Base-by-base conservation (phyloP, 1,140 invertebrate species). In the Neodiprion fabricii region DNA sequence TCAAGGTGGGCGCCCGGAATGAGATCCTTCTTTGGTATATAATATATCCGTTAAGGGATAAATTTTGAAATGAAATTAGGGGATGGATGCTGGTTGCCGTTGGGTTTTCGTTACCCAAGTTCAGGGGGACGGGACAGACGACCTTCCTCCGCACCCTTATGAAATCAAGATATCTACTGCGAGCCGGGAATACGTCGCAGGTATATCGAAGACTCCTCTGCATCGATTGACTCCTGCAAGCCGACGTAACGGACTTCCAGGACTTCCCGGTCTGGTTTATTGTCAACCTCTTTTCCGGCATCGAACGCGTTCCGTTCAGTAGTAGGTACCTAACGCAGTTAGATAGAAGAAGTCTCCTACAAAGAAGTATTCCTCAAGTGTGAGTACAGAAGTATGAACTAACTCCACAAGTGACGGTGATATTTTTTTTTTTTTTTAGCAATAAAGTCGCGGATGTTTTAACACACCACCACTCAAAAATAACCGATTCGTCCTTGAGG, bases 31-130 rank as follows among this genome's bases (percentile, higher is more conserved):
- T 40, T 69, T 23, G 67, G 12, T 47, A 69, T 23, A 47, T 21
- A 65, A 21, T 14, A 65, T 14, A 69, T 69, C 67, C 67, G 67
- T 69, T 69, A 69, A 69, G 67, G 67, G 23, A 17, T 17, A 12
- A 69, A 47, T 17, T 69, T 69, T 21, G 40, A 69, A 69, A 23
- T 47, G 40, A 69, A 69, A 23, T 47, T 23, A 69, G 67, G 67
- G 67, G 67, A 23, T 69, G 67, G 23, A 23, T 69, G 10, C 67
- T 69, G 67, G 40, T 69, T 69, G 17, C 67, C 67, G 67, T 69
- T 69, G 67, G 67, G 40, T 47, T 47, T 47, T 47, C 10, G 40
- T 5, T 11, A 47, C 28, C 28, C 28, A 40, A 40, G 28, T 40
- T 40, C 28, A 40, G 28, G 28, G 28, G 28, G 1, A 40, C 1